Evolutionary conservation across 1,140 invertebrate species (phyloP), one percentile per base, ranked within the genome.

Genomic region (Phymorhynchus buccinoides): DNA sequence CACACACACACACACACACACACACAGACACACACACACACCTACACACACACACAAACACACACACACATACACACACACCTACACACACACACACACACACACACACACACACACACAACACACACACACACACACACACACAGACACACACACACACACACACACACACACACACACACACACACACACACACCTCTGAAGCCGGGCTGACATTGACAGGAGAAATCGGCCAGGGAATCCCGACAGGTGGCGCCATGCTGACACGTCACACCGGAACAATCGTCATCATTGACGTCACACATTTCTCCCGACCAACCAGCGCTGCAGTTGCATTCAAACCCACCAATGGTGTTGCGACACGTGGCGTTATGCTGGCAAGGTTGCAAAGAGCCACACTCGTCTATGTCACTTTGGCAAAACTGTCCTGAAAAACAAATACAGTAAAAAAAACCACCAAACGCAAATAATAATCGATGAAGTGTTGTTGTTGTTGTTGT

Each of bases 241-340:
- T 97, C 90, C 97, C 97, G 87, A 84, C 90, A 91, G 30, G 79
- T 88, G 27, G 87, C 90, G 66, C 85, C 80, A 42, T 90, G 86
- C 30, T 88, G 84, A 84, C 89, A 90, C 1, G 85, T 84, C 71
- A 97, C 97, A 30, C 27, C 18, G 0, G 27, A 6, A 75, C 89
- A 89, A 18, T 89, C 88, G 78, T 91, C 82, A 22, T 85, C 83
- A 37, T 88, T 97, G 37, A 94, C 94, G 93, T 99, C 97, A 91
- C 98, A 99, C 62, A 96, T 95, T 86, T 95, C 94, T n/a, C 98
- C 98, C 18, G 96, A 96, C 98, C 98, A 99, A 75, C 92, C 93
- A n/a, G 37, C 66, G 71, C 95, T 95, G 90, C 98, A 99, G 37
- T 95, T 93, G 90, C 98, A 99, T 88, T 95, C 96, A 90, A 96